Conservation (phyloP, 2,113 vertebrate genomes). For the Reinhardtius hippoglossoides region DNA sequence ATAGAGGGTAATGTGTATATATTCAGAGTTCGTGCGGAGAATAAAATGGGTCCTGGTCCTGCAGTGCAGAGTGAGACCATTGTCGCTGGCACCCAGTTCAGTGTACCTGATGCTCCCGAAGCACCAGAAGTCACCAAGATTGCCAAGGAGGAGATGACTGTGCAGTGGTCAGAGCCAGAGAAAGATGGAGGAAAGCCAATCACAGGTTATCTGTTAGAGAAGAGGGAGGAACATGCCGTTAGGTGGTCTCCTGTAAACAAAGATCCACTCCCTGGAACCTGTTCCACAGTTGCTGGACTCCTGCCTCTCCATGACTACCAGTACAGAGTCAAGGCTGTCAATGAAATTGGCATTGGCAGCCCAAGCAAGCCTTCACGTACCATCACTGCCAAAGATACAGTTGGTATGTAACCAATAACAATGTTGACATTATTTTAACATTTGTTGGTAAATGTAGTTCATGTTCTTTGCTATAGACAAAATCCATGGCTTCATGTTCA, state of each 20-base stretch:
- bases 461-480: background rate
- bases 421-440: background rate
- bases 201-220: slow-evolving; percentile 95
- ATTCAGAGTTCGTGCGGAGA: slow-evolving; percentile 97
- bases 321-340: slow-evolving; percentile 97
- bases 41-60: slow-evolving; percentile 98
- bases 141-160: slow-evolving; percentile 94
- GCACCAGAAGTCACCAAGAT: slow-evolving; percentile 93
- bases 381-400: slow-evolving; percentile 91
- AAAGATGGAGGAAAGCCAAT: slow-evolving; percentile 95
- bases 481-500: background rate
- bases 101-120: slow-evolving; percentile 90
- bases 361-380: slow-evolving; percentile 94
- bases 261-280: slow-evolving; percentile 86
- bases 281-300: slow-evolving; percentile 91
- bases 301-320: slow-evolving; percentile 95
- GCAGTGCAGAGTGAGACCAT: slow-evolving; percentile 92
- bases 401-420: slow-evolving; percentile 85
- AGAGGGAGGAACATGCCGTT: slow-evolving; percentile 90
- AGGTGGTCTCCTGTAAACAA: slow-evolving; percentile 96
- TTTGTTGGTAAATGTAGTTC: background rate
- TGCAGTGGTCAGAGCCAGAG: slow-evolving; percentile 93
- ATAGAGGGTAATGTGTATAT: slow-evolving; percentile 97
- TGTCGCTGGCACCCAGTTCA: slow-evolving; percentile 92
- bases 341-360: slow-evolving; percentile 93